Conservation (phyloP, 2,797 vertebrate genomes). For the Catharus ustulatus region DNA sequence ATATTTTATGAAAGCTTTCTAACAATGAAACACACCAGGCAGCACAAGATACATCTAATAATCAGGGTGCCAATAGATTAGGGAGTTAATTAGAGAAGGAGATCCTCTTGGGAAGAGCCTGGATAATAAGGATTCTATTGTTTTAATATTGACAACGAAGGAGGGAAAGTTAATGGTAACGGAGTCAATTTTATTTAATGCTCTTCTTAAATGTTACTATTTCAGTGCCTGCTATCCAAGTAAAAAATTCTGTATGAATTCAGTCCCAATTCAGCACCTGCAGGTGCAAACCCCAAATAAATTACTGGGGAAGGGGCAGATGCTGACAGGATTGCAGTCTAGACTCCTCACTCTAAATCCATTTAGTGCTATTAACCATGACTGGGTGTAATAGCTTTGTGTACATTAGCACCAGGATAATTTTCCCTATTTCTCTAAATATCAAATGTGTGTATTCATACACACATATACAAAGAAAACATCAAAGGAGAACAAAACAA, state of each 20-base stretch:
- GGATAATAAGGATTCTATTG: constrained; percentile 34
- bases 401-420: constrained; percentile 63
- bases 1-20: constrained; percentile 4
- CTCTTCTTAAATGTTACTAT: constrained; percentile 33
- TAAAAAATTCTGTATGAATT: constrained; percentile 46
- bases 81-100: constrained; percentile 21
- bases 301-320: constrained; percentile 63
- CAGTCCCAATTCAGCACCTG: constrained; percentile 37
- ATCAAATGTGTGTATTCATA: constrained; percentile 48
- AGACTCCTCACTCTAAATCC: constrained; percentile 71
- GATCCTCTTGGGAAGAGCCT: not conserved
- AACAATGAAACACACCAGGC: not conserved
- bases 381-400: constrained; percentile 66
- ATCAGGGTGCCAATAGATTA: constrained; percentile 24
- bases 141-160: constrained; percentile 13
- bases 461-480: constrained; percentile 7
- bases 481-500: constrained; percentile 10
- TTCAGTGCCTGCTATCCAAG: constrained; percentile 2
- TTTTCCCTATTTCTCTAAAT: constrained; percentile 60
- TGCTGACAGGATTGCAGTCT: constrained; percentile 70
- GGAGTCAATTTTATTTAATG: not conserved
- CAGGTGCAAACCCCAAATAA: constrained; percentile 70
- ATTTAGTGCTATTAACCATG: constrained; percentile 73
- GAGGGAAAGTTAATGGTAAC: constrained; percentile 29
- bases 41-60: not conserved